Percentiles rank a stretch among this genome's conserved stretches.
phyloP scores from a whole-genome alignment of 2,888 invertebrate species.

The Cephus rjabovi region DNA sequence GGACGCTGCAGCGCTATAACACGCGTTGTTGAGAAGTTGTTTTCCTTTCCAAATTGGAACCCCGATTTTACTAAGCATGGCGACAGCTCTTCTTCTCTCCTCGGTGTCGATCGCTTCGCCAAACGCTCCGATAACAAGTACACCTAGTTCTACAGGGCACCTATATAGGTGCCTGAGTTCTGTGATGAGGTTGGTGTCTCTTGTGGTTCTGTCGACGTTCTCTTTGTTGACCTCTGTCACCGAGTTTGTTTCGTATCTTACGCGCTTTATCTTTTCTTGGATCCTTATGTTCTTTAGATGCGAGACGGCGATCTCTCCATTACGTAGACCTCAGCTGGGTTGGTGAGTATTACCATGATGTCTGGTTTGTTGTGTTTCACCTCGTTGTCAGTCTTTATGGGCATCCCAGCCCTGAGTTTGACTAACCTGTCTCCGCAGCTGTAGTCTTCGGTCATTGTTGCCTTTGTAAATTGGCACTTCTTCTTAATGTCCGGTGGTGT shows the following conservation, averaged over 20 bases:
- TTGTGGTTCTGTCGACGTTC: background rate
- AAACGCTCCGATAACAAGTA: slow-evolving; percentile 6
- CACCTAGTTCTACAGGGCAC: slow-evolving; percentile 9
- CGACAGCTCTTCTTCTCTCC: background rate
- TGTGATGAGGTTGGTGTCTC: slow-evolving; percentile 8
- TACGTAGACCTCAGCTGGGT: slow-evolving; percentile 8
- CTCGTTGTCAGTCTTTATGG: background rate
- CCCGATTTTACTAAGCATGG: background rate
- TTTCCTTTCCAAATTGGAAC: background rate
- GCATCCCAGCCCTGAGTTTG: slow-evolving; percentile 10
- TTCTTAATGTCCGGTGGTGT: slow-evolving; percentile 14
- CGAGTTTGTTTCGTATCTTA: slow-evolving; percentile 16
- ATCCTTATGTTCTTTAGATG: slow-evolving; percentile 23
- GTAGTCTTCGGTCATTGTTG: background rate
- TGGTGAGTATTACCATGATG: background rate
- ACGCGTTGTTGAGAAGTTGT: background rate
- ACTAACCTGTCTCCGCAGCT: background rate
- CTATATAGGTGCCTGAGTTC: slow-evolving; percentile 7
- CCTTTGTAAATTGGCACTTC: slow-evolving; percentile 6
- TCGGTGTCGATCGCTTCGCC: slow-evolving; percentile 1
- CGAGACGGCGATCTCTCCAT: slow-evolving; percentile 16
- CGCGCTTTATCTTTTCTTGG: slow-evolving; percentile 22
- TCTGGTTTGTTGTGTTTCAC: slow-evolving; percentile 22
- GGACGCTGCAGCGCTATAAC: background rate
- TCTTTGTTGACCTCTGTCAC: background rate